Evolutionary conservation across 2,113 vertebrate genomes (phyloP), one percentile per base, ranked within the genome.

Genomic region (Geothlypis trichas): DNA sequence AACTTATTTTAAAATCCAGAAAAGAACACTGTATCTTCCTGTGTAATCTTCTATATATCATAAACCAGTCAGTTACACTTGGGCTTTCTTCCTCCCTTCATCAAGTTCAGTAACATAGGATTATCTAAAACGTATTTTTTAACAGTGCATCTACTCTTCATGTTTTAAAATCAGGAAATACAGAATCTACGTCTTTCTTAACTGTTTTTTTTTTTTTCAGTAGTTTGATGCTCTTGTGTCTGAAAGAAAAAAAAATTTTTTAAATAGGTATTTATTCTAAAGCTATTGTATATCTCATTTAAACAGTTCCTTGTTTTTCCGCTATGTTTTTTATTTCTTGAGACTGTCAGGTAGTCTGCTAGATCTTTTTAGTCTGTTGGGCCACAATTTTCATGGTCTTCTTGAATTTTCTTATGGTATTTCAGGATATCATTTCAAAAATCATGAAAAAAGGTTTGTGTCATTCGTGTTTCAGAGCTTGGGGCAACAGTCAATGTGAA

Each of bases 1-100:
- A 71, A 26, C 52, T 84, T 15, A 54, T 95, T 95, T 77, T 95
- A 75, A 96, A 90, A 93, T 95, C 41, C n/a, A 79, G n/a, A 78
- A 52, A 63, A 67, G 44, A 81, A 41, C 42, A 62, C 42, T 24
- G 3, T 90, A 66, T 95, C 79, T 74, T 87, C 17, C 51, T 89
- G 42, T 62, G 55, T 77, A 28, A 73, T 82, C 71, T 76, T 71
- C 7, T 77, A 0, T 71, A 2, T 84, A 51, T 86, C 33, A 33
- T 8, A 68, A 49, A 52, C 26, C 30, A 61, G 27, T 88, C 54
- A 63, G 52, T 88, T 54, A 51, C 4, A 62, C 75, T 80, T 86
- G 5, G 7, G 16, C 62, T 89, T 94, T 88, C n/a, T 15, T 91
- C 5, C 20, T 80, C 26, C 6, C 28, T 80, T 37, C 15, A 21